These are phyloP conservation scores for Brachyalestes nurse DNA, from an alignment of 2,797 vertebrate genomes.

Conservation along the genomic window DNA sequence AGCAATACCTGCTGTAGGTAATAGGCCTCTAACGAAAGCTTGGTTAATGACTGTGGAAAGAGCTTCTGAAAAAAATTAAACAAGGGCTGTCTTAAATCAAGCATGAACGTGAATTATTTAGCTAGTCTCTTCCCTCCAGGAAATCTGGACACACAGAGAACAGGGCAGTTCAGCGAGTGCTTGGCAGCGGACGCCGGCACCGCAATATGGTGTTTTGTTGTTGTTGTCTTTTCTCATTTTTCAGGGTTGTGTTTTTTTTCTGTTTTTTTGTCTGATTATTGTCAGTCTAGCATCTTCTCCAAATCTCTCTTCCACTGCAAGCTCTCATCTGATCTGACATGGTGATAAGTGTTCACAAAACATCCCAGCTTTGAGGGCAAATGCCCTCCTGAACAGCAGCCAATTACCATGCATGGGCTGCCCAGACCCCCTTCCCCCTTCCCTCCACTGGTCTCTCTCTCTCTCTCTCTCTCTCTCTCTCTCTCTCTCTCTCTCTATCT, in stretches of 20 bases:
- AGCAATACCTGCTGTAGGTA: constrained; percentile 15
- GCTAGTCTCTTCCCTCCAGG: constrained; percentile 60
- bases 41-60: constrained; percentile 39
- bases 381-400: constrained; percentile 52
- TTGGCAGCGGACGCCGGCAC: constrained; percentile 41
- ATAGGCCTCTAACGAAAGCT: constrained; percentile 10
- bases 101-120: constrained; percentile 70
- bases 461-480: not conserved
- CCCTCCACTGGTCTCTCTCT: constrained; percentile 29
- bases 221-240: not conserved
- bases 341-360: constrained; percentile 44
- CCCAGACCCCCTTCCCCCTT: constrained; percentile 31
- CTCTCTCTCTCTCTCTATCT: constrained; percentile 18
- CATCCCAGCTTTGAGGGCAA: constrained; percentile 44
- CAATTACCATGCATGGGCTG: constrained; percentile 52
- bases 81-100: constrained; percentile 70
- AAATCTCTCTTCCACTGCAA: constrained; percentile 21
- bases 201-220: constrained; percentile 47
- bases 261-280: not conserved
- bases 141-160: constrained; percentile 54
- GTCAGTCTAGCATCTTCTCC: constrained; percentile 7
- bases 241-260: not conserved
- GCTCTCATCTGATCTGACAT: constrained; percentile 38
- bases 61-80: constrained; percentile 22
- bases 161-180: constrained; percentile 14